These are phyloP conservation scores for Leptinotarsa texana DNA, from an alignment of 1,140 invertebrate genomes.

Conservation along the genomic window DNA sequence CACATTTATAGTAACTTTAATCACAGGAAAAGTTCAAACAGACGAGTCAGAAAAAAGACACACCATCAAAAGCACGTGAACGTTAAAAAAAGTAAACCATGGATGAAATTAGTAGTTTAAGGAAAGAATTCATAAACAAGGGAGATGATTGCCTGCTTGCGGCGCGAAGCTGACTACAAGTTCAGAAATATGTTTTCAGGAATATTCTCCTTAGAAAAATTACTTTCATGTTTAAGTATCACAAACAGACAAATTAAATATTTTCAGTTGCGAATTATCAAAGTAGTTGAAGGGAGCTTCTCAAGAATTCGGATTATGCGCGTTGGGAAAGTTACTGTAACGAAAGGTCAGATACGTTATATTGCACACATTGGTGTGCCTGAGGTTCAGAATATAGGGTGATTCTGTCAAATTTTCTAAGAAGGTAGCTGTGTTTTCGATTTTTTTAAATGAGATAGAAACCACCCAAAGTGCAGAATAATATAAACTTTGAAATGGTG, in stretches of 20 bases:
- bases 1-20: no score
- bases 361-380: no score
- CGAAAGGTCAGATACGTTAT: no score
- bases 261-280: not conserved
- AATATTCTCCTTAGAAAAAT: not conserved
- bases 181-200: not conserved
- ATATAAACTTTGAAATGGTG: no score
- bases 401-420: no score
- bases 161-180: not conserved
- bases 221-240: not conserved
- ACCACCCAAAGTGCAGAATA: no score
- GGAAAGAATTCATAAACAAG: not conserved
- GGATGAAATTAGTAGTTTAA: not conserved
- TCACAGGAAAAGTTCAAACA: not conserved
- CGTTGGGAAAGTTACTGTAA: no score
- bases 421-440: no score
- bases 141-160: not conserved
- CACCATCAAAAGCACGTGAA: not conserved
- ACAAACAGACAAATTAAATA: slow-evolving; percentile 2
- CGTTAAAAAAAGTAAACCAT: not conserved
- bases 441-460: no score
- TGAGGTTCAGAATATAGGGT: no score
- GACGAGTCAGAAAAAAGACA: not conserved
- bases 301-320: no score
- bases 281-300: not conserved